Evolutionary conservation across 2,888 invertebrate species (phyloP), one percentile per base, ranked within the genome.

Genomic region (Listrodromus nycthemerus): DNA sequence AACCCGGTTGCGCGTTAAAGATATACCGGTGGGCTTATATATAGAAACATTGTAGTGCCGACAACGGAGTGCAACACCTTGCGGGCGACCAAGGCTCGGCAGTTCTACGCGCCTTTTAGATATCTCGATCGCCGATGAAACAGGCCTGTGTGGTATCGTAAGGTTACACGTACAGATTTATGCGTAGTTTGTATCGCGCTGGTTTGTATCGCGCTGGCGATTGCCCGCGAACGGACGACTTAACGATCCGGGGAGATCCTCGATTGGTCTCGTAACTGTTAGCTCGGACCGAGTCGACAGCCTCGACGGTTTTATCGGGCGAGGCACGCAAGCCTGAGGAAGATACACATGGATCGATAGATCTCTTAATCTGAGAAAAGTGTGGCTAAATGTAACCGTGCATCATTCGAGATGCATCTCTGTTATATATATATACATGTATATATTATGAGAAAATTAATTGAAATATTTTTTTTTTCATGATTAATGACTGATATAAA

Each of bases 51-150:
- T 30, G 61, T 61, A 30, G 61, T 61, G 61, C 13, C 24, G 58
- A 27, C 27, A 30, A 30, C 61, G 30, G 27, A 61, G 27, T 16
- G 61, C 27, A 30, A 27, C 27, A 61, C 24, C 30, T 61, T 30
- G 27, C 30, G 61, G 30, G 55, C 21, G 21, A 52, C 19, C 66
- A 21, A n/a, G n/a, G 33, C 30, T n/a, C 13, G 24, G 33, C 37
- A 71, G 70, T 58, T 37, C 70, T 55, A 37, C 37, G 69, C 55
- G 55, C 70, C 70, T 41, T 21, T 10, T 13, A 55, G 70, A 55
- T 71, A 21, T 24, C 48, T 19, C 24, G 55, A 71, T 71, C 55
- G 21, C 21, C 1, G 19, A 27, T 6, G 13, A n/a, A 10, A 10
- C 27, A 33, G 33, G 19, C 13, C 52, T 41, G 21, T 24, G 48